These are phyloP conservation scores for Achatina immaculata DNA, from an alignment of 1,140 invertebrate genomes.

Conservation along the genomic window DNA sequence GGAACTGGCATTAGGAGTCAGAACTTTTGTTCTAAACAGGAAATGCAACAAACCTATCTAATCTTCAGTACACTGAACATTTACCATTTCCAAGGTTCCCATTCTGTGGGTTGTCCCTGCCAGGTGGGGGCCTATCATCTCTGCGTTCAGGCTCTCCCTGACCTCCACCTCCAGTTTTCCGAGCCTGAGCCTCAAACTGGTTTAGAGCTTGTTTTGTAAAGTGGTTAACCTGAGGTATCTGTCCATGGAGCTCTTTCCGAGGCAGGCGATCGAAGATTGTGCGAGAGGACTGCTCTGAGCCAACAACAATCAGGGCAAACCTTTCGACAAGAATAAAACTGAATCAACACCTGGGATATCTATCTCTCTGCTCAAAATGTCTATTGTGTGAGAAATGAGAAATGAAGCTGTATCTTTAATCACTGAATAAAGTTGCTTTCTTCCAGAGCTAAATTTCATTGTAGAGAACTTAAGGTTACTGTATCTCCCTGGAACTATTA, in stretches of 20 bases:
- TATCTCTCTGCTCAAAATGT: not conserved
- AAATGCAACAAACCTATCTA: too few species aligned
- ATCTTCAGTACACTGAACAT: too few species aligned
- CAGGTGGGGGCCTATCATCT: constrained; percentile 24
- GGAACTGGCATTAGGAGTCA: too few species aligned
- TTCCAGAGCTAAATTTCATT: too few species aligned
- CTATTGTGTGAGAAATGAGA: not conserved
- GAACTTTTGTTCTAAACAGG: too few species aligned
- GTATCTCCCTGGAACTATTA: too few species aligned
- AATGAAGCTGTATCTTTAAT: not conserved
- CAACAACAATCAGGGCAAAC: constrained; percentile 69
- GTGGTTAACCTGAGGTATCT: constrained; percentile 92
- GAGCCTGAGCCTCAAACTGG: constrained; percentile 75
- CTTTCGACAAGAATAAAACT: too few species aligned
- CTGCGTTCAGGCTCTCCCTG: constrained; percentile 42
- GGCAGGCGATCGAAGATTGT: constrained; percentile 91
- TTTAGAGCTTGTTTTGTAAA: constrained; percentile 92
- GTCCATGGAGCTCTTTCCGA: constrained; percentile 95
- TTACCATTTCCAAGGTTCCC: constrained; percentile 35
- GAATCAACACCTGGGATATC: not conserved
- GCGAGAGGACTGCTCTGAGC: constrained; percentile 89
- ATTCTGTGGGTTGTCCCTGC: constrained; percentile 9
- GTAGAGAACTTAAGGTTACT: too few species aligned
- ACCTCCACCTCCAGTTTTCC: constrained; percentile 64
- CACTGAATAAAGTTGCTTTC: too few species aligned